phyloP scores from a whole-genome alignment of 2,888 invertebrate species.

The Ischnura elegans region DNA sequence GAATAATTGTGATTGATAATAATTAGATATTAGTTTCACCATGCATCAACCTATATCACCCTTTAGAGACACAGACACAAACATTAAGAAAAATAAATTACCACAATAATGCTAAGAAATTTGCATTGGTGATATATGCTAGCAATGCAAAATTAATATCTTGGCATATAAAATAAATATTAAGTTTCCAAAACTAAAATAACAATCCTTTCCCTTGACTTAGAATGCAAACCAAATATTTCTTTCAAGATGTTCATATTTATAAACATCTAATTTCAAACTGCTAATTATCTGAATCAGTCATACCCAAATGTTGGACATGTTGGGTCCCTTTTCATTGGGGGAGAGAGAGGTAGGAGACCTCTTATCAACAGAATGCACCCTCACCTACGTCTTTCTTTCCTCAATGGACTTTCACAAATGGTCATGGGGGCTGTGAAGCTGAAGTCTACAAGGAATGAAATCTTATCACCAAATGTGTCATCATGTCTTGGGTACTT shows the following conservation, averaged over 20 bases:
- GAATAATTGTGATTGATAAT: background rate
- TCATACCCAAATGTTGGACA: slow-evolving; percentile 60
- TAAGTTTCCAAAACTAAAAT: slow-evolving; percentile 48
- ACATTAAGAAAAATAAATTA: slow-evolving; percentile 49
- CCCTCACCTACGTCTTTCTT: slow-evolving; percentile 28
- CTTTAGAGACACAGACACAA: slow-evolving; percentile 28
- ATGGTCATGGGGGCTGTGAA: slow-evolving; percentile 55
- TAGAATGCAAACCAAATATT: slow-evolving; percentile 60
- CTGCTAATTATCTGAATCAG: slow-evolving; percentile 54
- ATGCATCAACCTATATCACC: background rate
- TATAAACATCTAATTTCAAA: slow-evolving; percentile 27
- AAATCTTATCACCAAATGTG: slow-evolving; percentile 62
- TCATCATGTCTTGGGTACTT: slow-evolving; percentile 41
- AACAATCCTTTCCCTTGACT: slow-evolving; percentile 47
- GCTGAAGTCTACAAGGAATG: slow-evolving; percentile 49
- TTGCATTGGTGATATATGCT: slow-evolving; percentile 32
- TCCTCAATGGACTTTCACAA: slow-evolving; percentile 35
- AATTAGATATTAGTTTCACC: background rate
- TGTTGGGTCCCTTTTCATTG: slow-evolving; percentile 47
- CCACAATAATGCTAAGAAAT: slow-evolving; percentile 29
- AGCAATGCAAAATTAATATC: slow-evolving; percentile 26
- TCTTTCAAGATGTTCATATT: slow-evolving; percentile 52
- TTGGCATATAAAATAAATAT: slow-evolving; percentile 39
- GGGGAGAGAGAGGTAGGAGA: slow-evolving; percentile 45
- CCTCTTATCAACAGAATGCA: slow-evolving; percentile 50